A percentile compares a stretch with the other conserved stretches of the same genome.
phyloP scores from a whole-genome alignment of 1,140 invertebrate genomes.

The Drosophila sp. region DNA sequence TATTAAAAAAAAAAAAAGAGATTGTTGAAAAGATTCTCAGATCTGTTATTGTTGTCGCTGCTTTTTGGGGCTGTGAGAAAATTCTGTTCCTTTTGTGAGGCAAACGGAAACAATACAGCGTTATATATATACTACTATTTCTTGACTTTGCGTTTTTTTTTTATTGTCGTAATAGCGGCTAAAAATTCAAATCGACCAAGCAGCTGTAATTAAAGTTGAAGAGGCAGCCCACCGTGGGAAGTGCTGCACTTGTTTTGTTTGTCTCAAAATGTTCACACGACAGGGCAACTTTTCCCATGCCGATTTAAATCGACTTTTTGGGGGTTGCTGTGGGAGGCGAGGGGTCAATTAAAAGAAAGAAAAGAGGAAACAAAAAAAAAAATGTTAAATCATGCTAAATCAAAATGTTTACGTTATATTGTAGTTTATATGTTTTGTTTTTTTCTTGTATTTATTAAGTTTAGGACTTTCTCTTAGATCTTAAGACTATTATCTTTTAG shows the following conservation, averaged over 20 bases:
- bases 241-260: constrained; percentile 70
- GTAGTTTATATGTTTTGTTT: constrained; percentile 36
- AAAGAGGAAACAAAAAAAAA: constrained; percentile 17
- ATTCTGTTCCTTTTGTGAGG: constrained; percentile 64
- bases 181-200: constrained; percentile 62
- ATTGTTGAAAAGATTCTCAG: constrained; percentile 62
- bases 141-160: constrained; percentile 70
- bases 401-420: constrained; percentile 41
- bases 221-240: constrained; percentile 68
- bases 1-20: constrained; percentile 73
- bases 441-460: constrained; percentile 13
- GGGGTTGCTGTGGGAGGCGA: not conserved
- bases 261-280: constrained; percentile 72
- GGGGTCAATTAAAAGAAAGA: constrained; percentile 21
- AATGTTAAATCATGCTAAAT: constrained; percentile 61
- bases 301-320: constrained; percentile 60
- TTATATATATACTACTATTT: constrained; percentile 53
- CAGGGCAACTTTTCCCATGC: constrained; percentile 69
- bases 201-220: constrained; percentile 78
- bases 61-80: constrained; percentile 79
- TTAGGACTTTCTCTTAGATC: constrained; percentile 13
- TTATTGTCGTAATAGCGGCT: constrained; percentile 46
- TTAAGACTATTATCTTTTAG: constrained; percentile 32
- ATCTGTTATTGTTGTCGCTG: constrained; percentile 29
- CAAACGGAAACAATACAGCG: constrained; percentile 74